Percentiles rank a stretch among this genome's conserved stretches.
Conservation (phyloP, 2,797 vertebrate species). For the Diceros bicornis region DNA sequence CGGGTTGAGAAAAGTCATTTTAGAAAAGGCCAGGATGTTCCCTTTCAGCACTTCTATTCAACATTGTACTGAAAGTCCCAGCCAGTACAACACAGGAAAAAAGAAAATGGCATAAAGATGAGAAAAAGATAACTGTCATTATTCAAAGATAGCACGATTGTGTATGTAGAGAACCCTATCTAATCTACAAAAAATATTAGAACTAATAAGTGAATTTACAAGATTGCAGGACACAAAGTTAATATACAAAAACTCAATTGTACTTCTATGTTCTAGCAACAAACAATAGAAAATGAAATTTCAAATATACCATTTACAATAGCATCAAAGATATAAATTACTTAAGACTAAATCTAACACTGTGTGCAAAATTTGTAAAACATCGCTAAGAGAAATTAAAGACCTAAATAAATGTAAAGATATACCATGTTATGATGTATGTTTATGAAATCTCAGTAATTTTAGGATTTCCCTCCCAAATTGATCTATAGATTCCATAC, state of each 20-base stretch:
- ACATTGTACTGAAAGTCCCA: neutral
- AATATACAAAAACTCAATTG: neutral
- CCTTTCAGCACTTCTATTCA: neutral
- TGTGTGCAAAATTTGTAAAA: neutral
- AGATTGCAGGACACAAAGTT: neutral
- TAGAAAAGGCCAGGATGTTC: neutral
- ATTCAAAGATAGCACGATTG: neutral
- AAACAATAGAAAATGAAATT: conserved; percentile 15
- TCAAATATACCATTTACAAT: neutral
- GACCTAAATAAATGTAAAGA: neutral
- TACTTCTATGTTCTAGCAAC: neutral
- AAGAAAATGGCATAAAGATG: neutral
- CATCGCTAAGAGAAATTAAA: neutral
- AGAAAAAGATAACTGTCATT: neutral
- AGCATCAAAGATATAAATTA: neutral
- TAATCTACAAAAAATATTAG: neutral
- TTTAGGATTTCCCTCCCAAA: neutral
- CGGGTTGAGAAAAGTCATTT: neutral
- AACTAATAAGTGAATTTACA: neutral
- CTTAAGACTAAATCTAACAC: neutral
- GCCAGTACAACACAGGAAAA: neutral
- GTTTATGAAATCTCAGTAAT: conserved; percentile 16
- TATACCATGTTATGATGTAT: neutral
- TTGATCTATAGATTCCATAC: neutral
- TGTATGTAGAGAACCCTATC: neutral